These are phyloP conservation scores for Phataginus tetradactyla DNA, from an alignment of 2,797 vertebrate species.

Conservation along the genomic window DNA sequence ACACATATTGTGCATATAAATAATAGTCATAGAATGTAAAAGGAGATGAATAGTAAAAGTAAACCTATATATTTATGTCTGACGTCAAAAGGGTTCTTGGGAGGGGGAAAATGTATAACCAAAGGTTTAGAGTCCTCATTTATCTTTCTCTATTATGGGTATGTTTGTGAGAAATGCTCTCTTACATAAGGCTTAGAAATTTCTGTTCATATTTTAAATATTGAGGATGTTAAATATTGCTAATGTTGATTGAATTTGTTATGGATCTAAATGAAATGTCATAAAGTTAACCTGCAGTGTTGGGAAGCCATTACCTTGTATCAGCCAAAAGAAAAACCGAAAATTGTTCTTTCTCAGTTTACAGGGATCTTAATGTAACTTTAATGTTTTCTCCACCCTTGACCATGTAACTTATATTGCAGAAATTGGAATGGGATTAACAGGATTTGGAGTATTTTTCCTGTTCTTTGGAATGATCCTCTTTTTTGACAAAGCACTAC, in stretches of 20 bases:
- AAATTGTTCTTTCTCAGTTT: background rate
- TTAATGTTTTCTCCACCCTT: conserved; percentile 31
- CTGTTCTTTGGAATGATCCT: conserved; percentile 99
- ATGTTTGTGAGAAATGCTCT: conserved; percentile 38
- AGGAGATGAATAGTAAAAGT: background rate
- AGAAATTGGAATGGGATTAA: conserved; percentile 98
- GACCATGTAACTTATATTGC: conserved; percentile 80
- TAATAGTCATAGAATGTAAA: background rate
- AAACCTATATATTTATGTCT: background rate
- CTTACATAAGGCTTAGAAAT: background rate
- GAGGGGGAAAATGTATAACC: background rate
- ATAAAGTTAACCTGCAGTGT: background rate
- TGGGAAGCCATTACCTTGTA: background rate
- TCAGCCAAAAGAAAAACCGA: background rate
- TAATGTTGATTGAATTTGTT: background rate
- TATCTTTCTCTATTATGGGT: background rate
- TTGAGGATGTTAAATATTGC: background rate
- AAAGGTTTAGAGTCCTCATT: conserved; percentile 10
- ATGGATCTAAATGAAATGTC: background rate
- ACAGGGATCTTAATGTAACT: background rate
- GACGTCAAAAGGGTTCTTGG: background rate
- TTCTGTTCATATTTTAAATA: conserved; percentile 36
- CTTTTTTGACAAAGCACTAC: conserved; percentile 98
- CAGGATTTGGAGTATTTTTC: conserved; percentile 98
- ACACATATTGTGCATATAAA: background rate